phyloP scores from a whole-genome alignment of 2,888 invertebrate species.

The Resseliella maxima region DNA sequence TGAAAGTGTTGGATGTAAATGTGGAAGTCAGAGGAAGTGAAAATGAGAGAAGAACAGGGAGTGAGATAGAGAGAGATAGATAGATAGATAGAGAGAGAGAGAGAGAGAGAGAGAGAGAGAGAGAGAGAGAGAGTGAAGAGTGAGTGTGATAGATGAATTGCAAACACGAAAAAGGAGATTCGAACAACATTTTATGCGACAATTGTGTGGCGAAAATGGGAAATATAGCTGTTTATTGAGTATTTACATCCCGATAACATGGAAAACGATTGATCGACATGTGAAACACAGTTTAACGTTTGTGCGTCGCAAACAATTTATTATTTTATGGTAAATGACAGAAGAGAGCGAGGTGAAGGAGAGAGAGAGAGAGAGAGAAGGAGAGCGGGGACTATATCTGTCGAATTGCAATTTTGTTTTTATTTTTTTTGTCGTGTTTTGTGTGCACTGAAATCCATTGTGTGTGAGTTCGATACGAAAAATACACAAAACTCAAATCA shows the following conservation, averaged over 20 bases:
- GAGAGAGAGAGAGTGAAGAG: no score
- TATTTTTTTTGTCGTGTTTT: no score
- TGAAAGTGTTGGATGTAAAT: no score
- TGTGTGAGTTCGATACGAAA: neutral
- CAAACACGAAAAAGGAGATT: neutral
- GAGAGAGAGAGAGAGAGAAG: no score
- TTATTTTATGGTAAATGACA: neutral
- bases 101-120: no score
- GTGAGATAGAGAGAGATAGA: no score
- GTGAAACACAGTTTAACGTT: neutral
- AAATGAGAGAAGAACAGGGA: no score
- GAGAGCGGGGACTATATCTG: neutral
- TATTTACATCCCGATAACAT: slow-evolving; percentile 41
- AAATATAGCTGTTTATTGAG: slow-evolving; percentile 44
- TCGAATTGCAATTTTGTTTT: slow-evolving; percentile 10
- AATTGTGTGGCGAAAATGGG: slow-evolving; percentile 24
- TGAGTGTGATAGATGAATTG: no score
- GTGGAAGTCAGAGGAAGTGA: no score
- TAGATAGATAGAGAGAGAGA: no score
- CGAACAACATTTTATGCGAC: neutral
- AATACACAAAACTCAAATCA: no score
- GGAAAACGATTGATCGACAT: slow-evolving; percentile 16
- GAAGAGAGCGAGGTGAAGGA: neutral
- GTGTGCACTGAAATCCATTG: no score
- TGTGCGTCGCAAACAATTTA: neutral